These are phyloP conservation scores for Dascyllus trimaculatus DNA, from an alignment of 2,113 vertebrate species.

Conservation along the genomic window DNA sequence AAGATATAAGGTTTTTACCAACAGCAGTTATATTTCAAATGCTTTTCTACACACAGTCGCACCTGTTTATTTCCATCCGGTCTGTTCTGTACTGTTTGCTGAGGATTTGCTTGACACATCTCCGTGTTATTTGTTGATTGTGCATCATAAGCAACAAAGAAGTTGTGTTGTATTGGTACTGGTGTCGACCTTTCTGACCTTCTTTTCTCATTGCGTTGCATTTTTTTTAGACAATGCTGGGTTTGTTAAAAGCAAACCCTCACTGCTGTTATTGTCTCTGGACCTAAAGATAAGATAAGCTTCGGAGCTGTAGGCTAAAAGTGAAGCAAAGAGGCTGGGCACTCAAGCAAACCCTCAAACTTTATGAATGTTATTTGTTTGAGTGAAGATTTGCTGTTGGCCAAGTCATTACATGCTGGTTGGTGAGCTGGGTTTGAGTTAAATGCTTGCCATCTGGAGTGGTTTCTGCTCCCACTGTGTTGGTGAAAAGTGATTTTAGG, in stretches of 20 bases:
- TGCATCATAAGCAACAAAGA: conserved; percentile 32
- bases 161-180: conserved; percentile 45
- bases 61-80: conserved; percentile 11
- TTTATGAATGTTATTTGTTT: conserved; percentile 25
- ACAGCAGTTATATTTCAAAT: conserved; percentile 39
- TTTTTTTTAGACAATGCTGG: conserved; percentile 32
- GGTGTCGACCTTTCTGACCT: conserved; percentile 50
- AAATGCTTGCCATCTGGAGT: conserved; percentile 52
- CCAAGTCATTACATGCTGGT: conserved; percentile 26
- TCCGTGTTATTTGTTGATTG: conserved; percentile 34
- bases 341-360: conserved; percentile 12
- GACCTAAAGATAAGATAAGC: background rate
- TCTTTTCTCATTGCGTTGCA: conserved; percentile 28
- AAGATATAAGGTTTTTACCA: conserved; percentile 51
- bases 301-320: background rate
- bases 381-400: conserved; percentile 17
- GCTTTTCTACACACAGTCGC: conserved; percentile 46
- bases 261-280: conserved; percentile 26
- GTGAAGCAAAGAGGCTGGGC: conserved; percentile 19
- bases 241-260: conserved; percentile 18
- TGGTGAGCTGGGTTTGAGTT: conserved; percentile 37
- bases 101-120: conserved; percentile 12
- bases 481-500: conserved; percentile 30
- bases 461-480: conserved; percentile 43
- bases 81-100: conserved; percentile 27